phyloP scores from a whole-genome alignment of 2,797 vertebrate genomes.

The Nannoperca obscura region DNA sequence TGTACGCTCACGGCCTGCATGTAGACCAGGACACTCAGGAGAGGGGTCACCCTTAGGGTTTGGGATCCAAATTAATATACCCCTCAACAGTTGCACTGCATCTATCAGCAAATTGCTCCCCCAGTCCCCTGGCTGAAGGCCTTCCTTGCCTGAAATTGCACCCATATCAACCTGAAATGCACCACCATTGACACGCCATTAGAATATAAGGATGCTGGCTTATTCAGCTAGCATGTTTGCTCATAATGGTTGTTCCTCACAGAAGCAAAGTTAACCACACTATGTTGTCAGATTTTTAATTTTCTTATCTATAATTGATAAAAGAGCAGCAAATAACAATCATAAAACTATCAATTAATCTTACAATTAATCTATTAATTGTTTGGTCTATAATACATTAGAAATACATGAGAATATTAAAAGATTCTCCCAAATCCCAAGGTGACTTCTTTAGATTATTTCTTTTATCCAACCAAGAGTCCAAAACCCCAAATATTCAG shows the following conservation, averaged over 20 bases:
- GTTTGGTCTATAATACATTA: not conserved
- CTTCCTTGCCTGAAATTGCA: constrained; percentile 45
- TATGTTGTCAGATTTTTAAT: not conserved
- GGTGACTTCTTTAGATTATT: not conserved
- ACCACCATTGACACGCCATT: constrained; percentile 32
- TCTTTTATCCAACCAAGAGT: not conserved
- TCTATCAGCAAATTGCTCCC: constrained; percentile 64
- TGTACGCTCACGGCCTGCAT: constrained; percentile 76
- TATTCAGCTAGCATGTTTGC: constrained; percentile 25
- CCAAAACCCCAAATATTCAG: not conserved
- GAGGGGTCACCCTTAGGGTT: constrained; percentile 76
- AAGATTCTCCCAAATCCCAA: not conserved
- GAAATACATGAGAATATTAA: not conserved
- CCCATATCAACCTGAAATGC: constrained; percentile 41
- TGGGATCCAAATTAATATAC: constrained; percentile 73
- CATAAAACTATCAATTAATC: not conserved
- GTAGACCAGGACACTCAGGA: constrained; percentile 77
- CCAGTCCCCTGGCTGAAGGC: constrained; percentile 44
- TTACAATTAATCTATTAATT: not conserved
- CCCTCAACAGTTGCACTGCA: constrained; percentile 57
- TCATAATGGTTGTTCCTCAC: constrained; percentile 1
- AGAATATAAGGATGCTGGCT: constrained; percentile 10
- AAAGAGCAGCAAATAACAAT: not conserved
- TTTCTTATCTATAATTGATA: not conserved
- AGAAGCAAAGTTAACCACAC: not conserved